Base-by-base conservation (phyloP, 2,888 invertebrate genomes). In the Priocnemis perturbator region DNA sequence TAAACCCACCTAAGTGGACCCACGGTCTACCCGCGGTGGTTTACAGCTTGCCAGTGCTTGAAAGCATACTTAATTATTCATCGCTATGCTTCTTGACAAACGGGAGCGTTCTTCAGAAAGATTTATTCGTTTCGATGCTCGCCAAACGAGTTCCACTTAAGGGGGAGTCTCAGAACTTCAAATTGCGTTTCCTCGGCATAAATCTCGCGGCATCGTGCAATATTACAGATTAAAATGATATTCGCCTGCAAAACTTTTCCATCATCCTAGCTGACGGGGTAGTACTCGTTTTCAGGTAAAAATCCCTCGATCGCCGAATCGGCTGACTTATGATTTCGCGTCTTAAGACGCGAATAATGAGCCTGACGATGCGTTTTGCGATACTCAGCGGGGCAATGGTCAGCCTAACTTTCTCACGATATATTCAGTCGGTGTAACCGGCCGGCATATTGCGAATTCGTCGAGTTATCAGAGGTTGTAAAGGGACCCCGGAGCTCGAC, bases 401-500 rank as follows among this genome's bases (percentile, higher is more conserved):
- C 66, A 64, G 67, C 69, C 70, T 69, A 67, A 77, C 64, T 75
- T 61, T 63, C 61, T 59, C 60, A 56, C 60, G 55, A 62, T 74
- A 50, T 26, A 19, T 50, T 21, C 21, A 2, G 53, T 23, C 50
- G 52, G 58, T 37, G 66, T 63, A 52, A 67, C 20, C 67, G 56
- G 68, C 59, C 67, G 61, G 68, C 57, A 64, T 74, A 70, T 77
- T 58, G 64, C 72, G 60, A 69, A 66, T 77, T 76, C 66, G 55
- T 60, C 69, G 72, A 71, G 77, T 79, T 77, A 79, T 73, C 77
- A 74, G 60, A 59, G 71, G 55, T 45, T 65, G 63, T 52, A 71
- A 68, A 73, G 62, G 64, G 70, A 53, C 26, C 57, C 55, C 47
- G 68, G 61, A 69, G 65, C 53, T 60, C 53, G 71, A 56, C 67